Conservation (phyloP, 2,113 vertebrate species). For the Odocoileus virginianus region DNA sequence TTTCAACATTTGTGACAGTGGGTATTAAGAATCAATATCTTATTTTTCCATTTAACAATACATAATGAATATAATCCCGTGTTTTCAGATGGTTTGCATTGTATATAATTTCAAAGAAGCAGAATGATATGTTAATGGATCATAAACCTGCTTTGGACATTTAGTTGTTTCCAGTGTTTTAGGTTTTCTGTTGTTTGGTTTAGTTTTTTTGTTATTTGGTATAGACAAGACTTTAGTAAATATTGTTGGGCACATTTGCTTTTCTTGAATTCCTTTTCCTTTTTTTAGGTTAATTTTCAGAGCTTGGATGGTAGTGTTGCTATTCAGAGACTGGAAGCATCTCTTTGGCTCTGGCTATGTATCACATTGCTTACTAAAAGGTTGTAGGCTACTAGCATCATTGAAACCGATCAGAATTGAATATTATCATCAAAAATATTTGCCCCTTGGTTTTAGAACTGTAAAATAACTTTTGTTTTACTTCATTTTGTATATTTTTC, state of each 20-base stretch:
- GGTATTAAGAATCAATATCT: not conserved
- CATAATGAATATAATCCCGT: not conserved
- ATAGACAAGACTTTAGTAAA: not conserved
- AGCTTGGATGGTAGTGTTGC: not conserved
- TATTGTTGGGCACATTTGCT: not conserved
- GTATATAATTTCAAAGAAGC: not conserved
- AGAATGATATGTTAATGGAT: not conserved
- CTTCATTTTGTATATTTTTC: conserved; percentile 28
- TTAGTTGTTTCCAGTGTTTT: conserved; percentile 6
- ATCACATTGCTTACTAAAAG: not conserved
- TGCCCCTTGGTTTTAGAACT: not conserved
- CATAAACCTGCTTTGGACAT: not conserved
- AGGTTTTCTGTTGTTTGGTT: not conserved
- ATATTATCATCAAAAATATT: not conserved
- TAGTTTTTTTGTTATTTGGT: not conserved
- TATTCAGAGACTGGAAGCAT: not conserved
- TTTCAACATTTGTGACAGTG: not conserved
- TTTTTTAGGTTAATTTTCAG: not conserved
- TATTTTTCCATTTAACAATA: not conserved
- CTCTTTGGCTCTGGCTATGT: not conserved
- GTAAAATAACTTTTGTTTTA: not conserved
- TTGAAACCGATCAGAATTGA: not conserved
- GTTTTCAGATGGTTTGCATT: conserved; percentile 9
- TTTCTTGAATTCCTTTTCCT: not conserved
- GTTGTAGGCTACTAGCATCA: not conserved